Percentiles rank a stretch among this genome's conserved stretches.
These are phyloP conservation scores for Sarcophaga carnaria DNA, from an alignment of 2,888 invertebrate species.

Conservation along the genomic window DNA sequence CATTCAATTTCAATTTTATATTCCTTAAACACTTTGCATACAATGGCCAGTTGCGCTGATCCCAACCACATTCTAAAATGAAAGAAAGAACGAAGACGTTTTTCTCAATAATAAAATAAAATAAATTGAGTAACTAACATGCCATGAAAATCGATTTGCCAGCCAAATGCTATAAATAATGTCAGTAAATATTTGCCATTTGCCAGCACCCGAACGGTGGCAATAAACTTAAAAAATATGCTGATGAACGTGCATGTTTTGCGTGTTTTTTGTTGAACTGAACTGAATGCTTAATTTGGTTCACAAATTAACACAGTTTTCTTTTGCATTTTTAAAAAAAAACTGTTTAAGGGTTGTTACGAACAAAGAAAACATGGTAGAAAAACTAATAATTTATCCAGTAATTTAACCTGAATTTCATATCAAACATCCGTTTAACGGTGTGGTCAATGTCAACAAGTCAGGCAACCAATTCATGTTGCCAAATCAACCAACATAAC, in stretches of 20 bases:
- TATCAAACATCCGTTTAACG: conserved; percentile 31
- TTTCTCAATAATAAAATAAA: background rate
- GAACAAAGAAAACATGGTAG: background rate
- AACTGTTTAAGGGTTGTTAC: conserved; percentile 5
- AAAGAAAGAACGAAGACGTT: too few relatives aligned
- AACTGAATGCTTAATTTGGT: conserved; percentile 6
- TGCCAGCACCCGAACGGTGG: background rate
- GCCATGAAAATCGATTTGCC: conserved; percentile 8
- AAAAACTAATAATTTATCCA: conserved; percentile 36
- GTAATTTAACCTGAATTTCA: conserved; percentile 47
- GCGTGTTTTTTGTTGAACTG: conserved; percentile 13
- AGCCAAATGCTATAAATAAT: background rate
- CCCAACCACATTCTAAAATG: too few relatives aligned
- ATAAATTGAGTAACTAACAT: background rate
- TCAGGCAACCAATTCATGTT: conserved; percentile 48
- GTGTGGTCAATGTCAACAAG: conserved; percentile 49
- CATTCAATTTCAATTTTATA: conserved; percentile 9
- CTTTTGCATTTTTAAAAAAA: background rate
- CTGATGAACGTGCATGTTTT: conserved; percentile 13
- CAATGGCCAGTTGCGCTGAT: too few relatives aligned
- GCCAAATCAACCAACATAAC: conserved; percentile 20
- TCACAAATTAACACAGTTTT: background rate
- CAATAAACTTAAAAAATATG: conserved; percentile 22
- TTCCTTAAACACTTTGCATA: background rate
- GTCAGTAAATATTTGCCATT: too few relatives aligned